Conservation (phyloP, 1,140 invertebrate genomes). For the Mycetomoellerius zeteki region DNA sequence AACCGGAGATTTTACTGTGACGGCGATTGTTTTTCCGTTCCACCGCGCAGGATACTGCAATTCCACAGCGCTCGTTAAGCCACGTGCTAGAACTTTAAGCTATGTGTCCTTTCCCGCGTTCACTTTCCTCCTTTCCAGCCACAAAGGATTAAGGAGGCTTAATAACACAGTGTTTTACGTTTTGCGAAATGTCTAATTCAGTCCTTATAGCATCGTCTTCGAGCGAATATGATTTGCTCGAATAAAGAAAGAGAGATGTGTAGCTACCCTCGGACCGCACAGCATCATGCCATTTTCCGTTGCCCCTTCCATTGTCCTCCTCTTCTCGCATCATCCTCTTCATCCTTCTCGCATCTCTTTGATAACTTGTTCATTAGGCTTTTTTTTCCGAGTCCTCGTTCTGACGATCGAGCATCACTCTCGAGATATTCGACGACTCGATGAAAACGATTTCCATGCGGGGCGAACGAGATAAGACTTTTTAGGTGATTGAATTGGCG, state of each 20-base stretch:
- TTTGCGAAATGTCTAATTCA: constrained; percentile 67
- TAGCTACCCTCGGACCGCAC: constrained; percentile 84
- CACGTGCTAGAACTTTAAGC: constrained; percentile 47
- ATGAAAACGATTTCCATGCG: constrained; percentile 40
- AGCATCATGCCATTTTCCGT: constrained; percentile 78
- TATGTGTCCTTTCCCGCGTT: constrained; percentile 18
- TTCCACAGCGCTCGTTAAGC: constrained; percentile 64
- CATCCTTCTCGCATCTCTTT: not conserved
- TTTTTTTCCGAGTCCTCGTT: constrained; percentile 4
- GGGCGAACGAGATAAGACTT: constrained; percentile 45
- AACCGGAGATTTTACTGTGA: constrained; percentile 52
- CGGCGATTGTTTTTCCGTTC: constrained; percentile 51
- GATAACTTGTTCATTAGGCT: constrained; percentile 45
- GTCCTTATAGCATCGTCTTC: constrained; percentile 55
- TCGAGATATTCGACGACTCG: constrained; percentile 45
- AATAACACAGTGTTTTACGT: constrained; percentile 64
- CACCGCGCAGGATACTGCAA: constrained; percentile 68
- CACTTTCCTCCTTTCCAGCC: constrained; percentile 11
- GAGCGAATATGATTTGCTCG: constrained; percentile 43
- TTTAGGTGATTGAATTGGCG: constrained; percentile 50
- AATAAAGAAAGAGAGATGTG: constrained; percentile 77
- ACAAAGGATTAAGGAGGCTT: constrained; percentile 35
- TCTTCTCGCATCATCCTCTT: constrained; percentile 28
- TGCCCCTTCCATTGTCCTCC: constrained; percentile 49
- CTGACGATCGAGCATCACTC: constrained; percentile 50